A percentile compares a stretch with the other conserved stretches of the same genome.
These are phyloP conservation scores for Thyatira batis DNA, from an alignment of 2,888 invertebrate genomes.

Conservation along the genomic window DNA sequence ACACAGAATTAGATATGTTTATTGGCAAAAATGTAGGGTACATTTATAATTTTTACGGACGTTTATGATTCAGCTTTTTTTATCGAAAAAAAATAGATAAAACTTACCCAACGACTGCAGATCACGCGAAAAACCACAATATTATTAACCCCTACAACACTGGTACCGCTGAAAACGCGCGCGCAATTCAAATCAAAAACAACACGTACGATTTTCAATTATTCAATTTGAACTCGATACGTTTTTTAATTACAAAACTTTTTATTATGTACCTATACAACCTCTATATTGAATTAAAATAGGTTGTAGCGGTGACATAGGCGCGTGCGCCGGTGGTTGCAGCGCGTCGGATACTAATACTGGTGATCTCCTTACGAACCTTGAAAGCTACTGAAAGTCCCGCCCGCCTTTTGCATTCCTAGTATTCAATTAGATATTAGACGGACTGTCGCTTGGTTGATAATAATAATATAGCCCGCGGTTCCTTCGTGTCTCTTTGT, in stretches of 20 bases:
- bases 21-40: background rate
- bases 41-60: no score
- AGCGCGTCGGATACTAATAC: constrained; percentile 63
- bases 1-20: no score
- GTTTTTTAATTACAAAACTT: constrained; percentile 17
- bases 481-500: constrained; percentile 18
- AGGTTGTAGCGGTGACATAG: constrained; percentile 59
- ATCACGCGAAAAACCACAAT: constrained; percentile 34
- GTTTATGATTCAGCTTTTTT: no score
- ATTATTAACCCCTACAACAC: constrained; percentile 46
- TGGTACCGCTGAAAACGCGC: constrained; percentile 50
- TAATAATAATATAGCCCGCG: constrained; percentile 24
- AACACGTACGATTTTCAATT: constrained; percentile 36
- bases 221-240: constrained; percentile 48
- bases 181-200: constrained; percentile 45
- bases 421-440: constrained; percentile 33
- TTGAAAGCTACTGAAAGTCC: constrained; percentile 74
- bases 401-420: constrained; percentile 55
- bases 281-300: constrained; percentile 64
- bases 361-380: constrained; percentile 50
- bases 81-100: constrained; percentile 3
- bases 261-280: constrained; percentile 46
- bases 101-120: constrained; percentile 45
- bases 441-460: background rate
- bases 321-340: constrained; percentile 67